Base-by-base conservation (phyloP, 2,797 vertebrate genomes). In the Cynodonichthys magdalenae region DNA sequence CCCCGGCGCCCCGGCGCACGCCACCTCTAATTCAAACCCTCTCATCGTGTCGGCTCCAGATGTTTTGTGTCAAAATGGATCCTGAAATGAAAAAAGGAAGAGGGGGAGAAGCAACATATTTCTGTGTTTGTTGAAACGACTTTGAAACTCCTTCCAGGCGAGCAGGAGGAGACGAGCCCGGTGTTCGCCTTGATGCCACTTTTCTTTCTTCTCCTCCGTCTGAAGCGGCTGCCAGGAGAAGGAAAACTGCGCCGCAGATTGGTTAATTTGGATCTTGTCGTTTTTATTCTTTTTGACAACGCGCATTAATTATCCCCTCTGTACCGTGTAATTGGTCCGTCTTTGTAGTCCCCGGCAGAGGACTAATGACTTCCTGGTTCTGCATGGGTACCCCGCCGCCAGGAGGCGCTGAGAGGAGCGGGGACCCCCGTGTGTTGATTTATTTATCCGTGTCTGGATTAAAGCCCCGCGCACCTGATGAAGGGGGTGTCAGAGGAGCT, bases 401-500 rank as follows among this genome's bases (percentile, higher is more conserved):
- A 93, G 92, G 89, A 86, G 93, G 92, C 87, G 87, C 84, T 86
- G 87, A 64, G 66, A 81, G 69, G 80, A 81, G 79, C 65, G 66
- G 67, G 34, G 75, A 82, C 83, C 86, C 74, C 79, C 29, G 70
- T 81, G 77, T 90, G 86, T 88, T 91, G 91, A 91, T 92, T 93
- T 93, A 93, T 93, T 92, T 92, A 90, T 93, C 90, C 66, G 59
- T 81, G 89, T 87, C 83, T 90, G 90, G 86, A 90, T 91, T 92
- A 92, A 91, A 92, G 91, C 63, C 24, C 77, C 60, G 85, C 86
- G 81, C 77, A 92, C 90, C 91, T 93, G 92, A 93, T 93, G 87
- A 93, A 93, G 92, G 93, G 87, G 83, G 85, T 92, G 92, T 93
- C 92, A 92, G 85, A 88, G 83, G 78, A 91, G 90, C 85, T 84